Base-by-base conservation (phyloP, 2,888 invertebrate species). In the Endotricha flammealis region DNA sequence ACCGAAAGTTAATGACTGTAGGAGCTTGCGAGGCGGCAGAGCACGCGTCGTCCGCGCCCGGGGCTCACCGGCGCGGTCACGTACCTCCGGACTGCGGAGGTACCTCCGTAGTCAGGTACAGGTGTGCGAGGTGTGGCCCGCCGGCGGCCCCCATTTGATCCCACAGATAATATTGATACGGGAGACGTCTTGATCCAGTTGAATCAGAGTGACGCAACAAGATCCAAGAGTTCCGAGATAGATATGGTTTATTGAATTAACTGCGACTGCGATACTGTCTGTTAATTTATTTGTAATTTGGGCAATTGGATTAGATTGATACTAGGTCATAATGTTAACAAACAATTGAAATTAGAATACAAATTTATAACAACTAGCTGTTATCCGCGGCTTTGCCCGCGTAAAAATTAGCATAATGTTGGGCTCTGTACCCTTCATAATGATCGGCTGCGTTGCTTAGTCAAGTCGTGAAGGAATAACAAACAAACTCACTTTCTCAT, bases 1-100 rank as follows among this genome's bases (percentile, higher is more conserved):
- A 65, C 73, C 73, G 61, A 80, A 79, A 80, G 65, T 78, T 82
- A 82, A 83, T 81, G 81, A 79, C 69, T 70, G 65, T 72, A 63
- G 69, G 74, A 77, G 79, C 78, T 9, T 9, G 13, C 32, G 22
- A 17, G 20, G n/a, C 32, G 16, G 32, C 24, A 50, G 39, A 41
- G 57, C 53, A 60, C 58, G 52, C 51, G 64, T 67, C 64, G 53
- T 53, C 44, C 57, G 52, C 63, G 28, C 50, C 56, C 57, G 57
- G 63, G 57, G 39, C 30, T 30, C 36, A 38, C 40, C 12, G 29
- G 16, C 29, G 27, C 59, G 58, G 60, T 52, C 64, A 64, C 59
- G 57, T 53, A 53, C 56, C 60, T 46, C 53, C 35, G 32, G 33
- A 46, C 37, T 44, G 44, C 32, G 37, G 43, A 39, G 39, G 41